phyloP scores from a whole-genome alignment of 2,113 vertebrate genomes.

The Phalacrocorax brasilianus region DNA sequence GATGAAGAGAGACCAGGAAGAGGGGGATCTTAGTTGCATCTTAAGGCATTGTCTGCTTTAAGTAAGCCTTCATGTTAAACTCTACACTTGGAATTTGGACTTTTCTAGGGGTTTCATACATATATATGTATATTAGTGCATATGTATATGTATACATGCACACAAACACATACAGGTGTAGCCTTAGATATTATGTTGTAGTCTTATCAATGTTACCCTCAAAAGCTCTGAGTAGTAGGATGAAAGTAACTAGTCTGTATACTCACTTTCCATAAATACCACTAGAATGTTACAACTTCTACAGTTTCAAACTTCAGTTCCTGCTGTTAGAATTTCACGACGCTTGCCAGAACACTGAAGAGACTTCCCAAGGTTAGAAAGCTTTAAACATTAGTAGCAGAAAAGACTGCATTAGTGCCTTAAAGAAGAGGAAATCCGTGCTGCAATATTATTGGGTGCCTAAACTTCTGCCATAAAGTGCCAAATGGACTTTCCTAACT shows the following conservation, averaged over 20 bases:
- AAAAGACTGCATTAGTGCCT: neutral
- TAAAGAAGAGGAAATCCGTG: neutral
- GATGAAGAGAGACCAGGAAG: neutral
- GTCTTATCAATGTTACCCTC: neutral
- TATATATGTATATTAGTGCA: neutral
- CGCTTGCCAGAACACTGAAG: neutral
- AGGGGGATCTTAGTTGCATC: neutral
- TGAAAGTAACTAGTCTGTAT: neutral
- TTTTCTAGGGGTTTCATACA: neutral
- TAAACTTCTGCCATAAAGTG: neutral
- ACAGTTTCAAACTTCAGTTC: slow-evolving; percentile 7
- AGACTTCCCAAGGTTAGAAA: slow-evolving; percentile 23
- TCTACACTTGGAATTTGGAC: neutral
- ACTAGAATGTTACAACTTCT: slow-evolving; percentile 22
- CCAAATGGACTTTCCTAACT: neutral
- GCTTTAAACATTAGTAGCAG: neutral
- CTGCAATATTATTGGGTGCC: neutral
- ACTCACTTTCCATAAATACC: slow-evolving; percentile 46
- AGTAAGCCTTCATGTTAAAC: neutral
- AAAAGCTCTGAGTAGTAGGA: neutral
- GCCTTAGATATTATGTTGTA: neutral
- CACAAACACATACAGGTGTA: neutral
- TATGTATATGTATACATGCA: neutral
- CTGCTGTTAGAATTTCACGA: neutral
- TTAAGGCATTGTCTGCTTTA: neutral